These are phyloP conservation scores for Adelges cooleyi DNA, from an alignment of 1,140 invertebrate genomes.

Conservation along the genomic window DNA sequence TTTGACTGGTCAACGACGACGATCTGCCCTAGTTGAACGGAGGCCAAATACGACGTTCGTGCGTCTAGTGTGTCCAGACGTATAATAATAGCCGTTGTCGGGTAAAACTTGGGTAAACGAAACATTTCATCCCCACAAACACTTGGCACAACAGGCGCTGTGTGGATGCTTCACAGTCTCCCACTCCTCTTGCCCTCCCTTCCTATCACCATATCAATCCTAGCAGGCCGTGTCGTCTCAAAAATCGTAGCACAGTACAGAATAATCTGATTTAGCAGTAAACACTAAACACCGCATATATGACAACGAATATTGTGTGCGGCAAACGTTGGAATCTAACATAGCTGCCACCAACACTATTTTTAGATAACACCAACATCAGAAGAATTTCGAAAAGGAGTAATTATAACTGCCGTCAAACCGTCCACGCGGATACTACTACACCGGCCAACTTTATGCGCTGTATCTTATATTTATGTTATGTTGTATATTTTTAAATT, in stretches of 20 bases:
- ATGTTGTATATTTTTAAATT: too few species aligned
- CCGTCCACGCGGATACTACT: too few species aligned
- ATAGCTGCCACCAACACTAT: conserved; percentile 1
- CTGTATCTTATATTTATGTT: too few species aligned
- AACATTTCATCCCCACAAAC: conserved; percentile 22
- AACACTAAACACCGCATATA: neutral
- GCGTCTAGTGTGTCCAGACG: conserved; percentile 12
- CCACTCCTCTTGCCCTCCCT: too few species aligned
- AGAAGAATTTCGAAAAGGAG: conserved; percentile 5
- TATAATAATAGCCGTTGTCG: conserved; percentile 25
- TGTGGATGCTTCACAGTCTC: neutral
- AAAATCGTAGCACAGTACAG: neutral
- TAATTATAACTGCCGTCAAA: neutral
- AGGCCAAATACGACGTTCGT: conserved; percentile 23
- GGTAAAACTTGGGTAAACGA: conserved; percentile 21
- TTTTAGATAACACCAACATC: conserved; percentile 16
- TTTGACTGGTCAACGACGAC: too few species aligned
- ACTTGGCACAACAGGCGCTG: conserved; percentile 7
- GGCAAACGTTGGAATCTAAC: conserved; percentile 19
- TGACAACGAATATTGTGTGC: neutral
- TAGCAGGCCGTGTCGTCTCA: neutral
- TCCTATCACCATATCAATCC: too few species aligned
- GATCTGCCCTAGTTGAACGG: conserved; percentile 19
- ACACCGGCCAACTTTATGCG: too few species aligned
- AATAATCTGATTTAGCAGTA: conserved; percentile 21